phyloP scores from a whole-genome alignment of 2,888 invertebrate genomes.

The Protula sp. region DNA sequence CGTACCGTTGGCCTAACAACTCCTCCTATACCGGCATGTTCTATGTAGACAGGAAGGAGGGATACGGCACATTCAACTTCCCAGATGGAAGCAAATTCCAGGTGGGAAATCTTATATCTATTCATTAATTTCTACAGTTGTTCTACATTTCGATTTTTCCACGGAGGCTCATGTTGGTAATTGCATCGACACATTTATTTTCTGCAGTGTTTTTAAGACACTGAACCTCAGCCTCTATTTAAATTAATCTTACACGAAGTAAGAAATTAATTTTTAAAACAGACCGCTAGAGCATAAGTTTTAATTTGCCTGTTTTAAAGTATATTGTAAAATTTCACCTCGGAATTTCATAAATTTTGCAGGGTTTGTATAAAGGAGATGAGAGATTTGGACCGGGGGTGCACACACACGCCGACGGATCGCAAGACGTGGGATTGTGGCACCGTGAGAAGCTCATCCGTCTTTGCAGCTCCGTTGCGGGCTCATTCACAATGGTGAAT shows the following conservation, averaged over 20 bases:
- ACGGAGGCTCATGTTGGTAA: no score
- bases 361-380: conserved; percentile 51
- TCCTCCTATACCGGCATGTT: conserved; percentile 45
- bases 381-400: conserved; percentile 51
- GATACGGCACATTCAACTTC: conserved; percentile 46
- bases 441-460: conserved; percentile 44
- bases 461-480: conserved; percentile 27
- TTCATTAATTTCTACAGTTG: no score
- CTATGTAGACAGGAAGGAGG: conserved; percentile 51
- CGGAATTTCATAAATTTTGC: no score
- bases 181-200: background rate
- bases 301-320: no score
- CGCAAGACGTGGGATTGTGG: conserved; percentile 52
- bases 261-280: no score
- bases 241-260: no score
- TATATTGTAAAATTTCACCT: no score
- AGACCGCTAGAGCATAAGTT: no score
- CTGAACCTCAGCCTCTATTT: no score
- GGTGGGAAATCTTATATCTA: conserved; percentile 32
- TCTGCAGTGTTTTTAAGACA: background rate
- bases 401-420: conserved; percentile 40
- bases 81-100: conserved; percentile 46
- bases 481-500: conserved; percentile 19
- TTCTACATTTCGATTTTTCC: no score
- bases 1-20: conserved; percentile 48